phyloP scores from a whole-genome alignment of 1,140 invertebrate species.

The Paramacrobiotus metropolitanus region DNA sequence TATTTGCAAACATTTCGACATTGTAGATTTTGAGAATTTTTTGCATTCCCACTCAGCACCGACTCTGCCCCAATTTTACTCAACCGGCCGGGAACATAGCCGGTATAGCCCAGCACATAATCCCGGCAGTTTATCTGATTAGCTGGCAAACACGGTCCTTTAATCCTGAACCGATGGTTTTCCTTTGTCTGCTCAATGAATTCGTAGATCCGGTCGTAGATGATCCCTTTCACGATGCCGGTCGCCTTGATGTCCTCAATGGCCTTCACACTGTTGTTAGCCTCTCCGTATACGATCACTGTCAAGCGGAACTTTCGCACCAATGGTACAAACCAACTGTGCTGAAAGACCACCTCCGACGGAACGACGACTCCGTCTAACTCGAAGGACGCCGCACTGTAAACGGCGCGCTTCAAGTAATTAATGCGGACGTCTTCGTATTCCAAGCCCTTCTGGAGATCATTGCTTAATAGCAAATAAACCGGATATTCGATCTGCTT shows the following conservation, averaged over 20 bases:
- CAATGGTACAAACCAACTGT: background rate
- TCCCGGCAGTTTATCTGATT: no score
- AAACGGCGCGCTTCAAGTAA: background rate
- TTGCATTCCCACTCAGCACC: background rate
- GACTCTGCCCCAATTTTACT: background rate
- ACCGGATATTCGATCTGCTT: constrained; percentile 90
- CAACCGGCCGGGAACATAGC: background rate
- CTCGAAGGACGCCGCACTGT: background rate
- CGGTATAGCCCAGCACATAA: background rate
- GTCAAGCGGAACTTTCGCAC: background rate
- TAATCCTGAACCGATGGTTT: no score
- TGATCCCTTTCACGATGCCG: background rate
- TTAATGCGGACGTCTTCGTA: constrained; percentile 37
- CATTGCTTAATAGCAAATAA: constrained; percentile 67
- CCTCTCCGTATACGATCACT: background rate
- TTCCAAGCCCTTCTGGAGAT: constrained; percentile 47
- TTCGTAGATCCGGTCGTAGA: background rate
- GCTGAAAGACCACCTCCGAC: background rate
- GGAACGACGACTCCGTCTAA: background rate
- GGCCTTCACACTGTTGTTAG: background rate
- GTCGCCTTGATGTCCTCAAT: background rate
- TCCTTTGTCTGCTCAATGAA: background rate
- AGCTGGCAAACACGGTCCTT: no score
- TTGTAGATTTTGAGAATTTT: no score
- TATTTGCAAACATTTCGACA: no score